Base-by-base conservation (phyloP, 2,888 invertebrate genomes). In the Eupithecia abbreviata region DNA sequence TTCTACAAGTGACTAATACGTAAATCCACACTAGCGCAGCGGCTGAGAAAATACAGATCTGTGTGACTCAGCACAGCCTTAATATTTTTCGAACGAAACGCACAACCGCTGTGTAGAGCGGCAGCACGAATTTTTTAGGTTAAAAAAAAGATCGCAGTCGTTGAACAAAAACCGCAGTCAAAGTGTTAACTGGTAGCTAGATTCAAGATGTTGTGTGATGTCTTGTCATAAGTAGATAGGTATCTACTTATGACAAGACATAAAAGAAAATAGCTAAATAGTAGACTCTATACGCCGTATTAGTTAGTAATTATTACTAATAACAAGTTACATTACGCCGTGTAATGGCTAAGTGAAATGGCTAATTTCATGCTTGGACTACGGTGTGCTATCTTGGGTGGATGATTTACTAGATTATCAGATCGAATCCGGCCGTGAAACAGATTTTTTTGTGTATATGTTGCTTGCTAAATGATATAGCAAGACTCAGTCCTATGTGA, bases 361-460 rank as follows among this genome's bases (percentile, higher is more conserved):
- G 70, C 73, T 70, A 13, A 75, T 75, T 80, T 72, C 47, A 77
- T 58, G 79, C 71, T 80, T 51, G 69, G 12, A 2, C 13, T 18
- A 7, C 30, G 45, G 18, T 49, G 69, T 18, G 30, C 18, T 30
- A n/a, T 9, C n/a, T 18, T 30, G n/a, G 69, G 75, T 45, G 73
- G 45, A 67, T 72, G 71, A 78, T 51, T 76, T 72, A 74, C 70
- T 73, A 80, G 75, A 73, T 77, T 73, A 75, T 75, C 66, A 67
- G 72, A 77, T 75, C 43, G 71, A 2, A 75, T 75, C 76, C 43
- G 43, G 30, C 10, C 18, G 42, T 66, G 18, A 66, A 66, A 69
- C 18, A 49, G 0, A 15, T 3, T 18, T 49, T 69, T 69, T 69
- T 62, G 18, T 30, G 2, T 12, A 4, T 4, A 4, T 0, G 7